These are phyloP conservation scores for Hypothenemus hampei DNA, from an alignment of 1,140 invertebrate species.

Conservation along the genomic window DNA sequence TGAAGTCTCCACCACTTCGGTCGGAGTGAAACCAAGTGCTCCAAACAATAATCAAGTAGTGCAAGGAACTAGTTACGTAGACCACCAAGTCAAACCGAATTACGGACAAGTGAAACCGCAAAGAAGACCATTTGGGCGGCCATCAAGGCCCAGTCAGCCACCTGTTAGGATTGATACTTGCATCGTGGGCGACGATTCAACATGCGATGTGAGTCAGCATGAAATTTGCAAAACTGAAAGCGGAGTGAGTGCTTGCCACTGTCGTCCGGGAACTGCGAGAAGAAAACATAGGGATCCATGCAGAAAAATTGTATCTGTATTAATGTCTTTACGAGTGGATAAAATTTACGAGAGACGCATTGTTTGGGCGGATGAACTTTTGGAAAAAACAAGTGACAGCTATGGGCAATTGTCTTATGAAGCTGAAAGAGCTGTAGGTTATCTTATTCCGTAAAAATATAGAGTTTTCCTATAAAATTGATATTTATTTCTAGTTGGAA, in stretches of 20 bases:
- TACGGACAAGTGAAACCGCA: slow-evolving; percentile 41
- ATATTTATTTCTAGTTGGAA: slow-evolving; percentile 59
- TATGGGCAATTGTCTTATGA: slow-evolving; percentile 81
- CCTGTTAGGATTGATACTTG: slow-evolving; percentile 86
- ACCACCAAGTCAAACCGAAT: slow-evolving; percentile 41
- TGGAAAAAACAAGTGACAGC: slow-evolving; percentile 70
- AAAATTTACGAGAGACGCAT: slow-evolving; percentile 73
- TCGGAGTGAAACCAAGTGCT: slow-evolving; percentile 38
- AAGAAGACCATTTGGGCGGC: slow-evolving; percentile 47
- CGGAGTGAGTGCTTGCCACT: slow-evolving; percentile 89
- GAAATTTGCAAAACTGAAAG: slow-evolving; percentile 82
- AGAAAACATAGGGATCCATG: slow-evolving; percentile 73
- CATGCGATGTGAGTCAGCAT: slow-evolving; percentile 80
- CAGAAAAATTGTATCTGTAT: slow-evolving; percentile 71
- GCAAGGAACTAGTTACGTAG: slow-evolving; percentile 52
- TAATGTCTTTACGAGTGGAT: slow-evolving; percentile 76
- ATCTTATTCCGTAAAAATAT: too few relatives aligned
- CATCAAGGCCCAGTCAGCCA: slow-evolving; percentile 55
- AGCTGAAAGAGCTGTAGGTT: slow-evolving; percentile 72
- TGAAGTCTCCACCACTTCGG: slow-evolving; percentile 31
- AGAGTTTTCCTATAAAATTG: too few relatives aligned
- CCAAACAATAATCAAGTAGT: slow-evolving; percentile 42
- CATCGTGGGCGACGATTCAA: slow-evolving; percentile 89
- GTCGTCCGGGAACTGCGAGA: slow-evolving; percentile 76
- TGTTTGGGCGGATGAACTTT: slow-evolving; percentile 68